Evolutionary conservation across 2,113 vertebrate species (phyloP).

Genomic region (Morone chrysops): DNA sequence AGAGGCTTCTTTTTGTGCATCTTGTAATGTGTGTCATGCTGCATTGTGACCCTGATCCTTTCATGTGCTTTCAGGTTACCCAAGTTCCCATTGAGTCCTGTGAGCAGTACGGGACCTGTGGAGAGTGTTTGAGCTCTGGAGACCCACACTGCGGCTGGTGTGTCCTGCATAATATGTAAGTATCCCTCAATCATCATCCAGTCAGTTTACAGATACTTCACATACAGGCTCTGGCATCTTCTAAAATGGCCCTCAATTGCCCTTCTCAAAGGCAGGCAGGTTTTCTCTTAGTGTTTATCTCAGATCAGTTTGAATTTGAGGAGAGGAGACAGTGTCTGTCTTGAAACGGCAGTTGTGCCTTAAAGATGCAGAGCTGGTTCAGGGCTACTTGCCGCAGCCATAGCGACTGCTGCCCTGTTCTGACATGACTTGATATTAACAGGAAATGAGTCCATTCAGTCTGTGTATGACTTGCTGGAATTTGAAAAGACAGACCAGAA

Average conservation of each 20-base stretch:
- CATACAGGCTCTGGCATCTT: neutral
- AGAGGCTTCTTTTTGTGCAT: neutral
- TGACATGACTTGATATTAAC: slow-evolving; percentile 40
- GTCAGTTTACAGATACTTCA: neutral
- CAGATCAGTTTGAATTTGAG: slow-evolving; percentile 14
- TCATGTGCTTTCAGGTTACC: slow-evolving; percentile 86
- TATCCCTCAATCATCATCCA: slow-evolving; percentile 53
- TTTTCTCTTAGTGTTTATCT: slow-evolving; percentile 24
- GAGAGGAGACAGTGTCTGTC: slow-evolving; percentile 22
- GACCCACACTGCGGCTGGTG: slow-evolving; percentile 99
- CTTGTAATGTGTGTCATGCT: neutral
- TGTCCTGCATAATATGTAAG: slow-evolving; percentile 97
- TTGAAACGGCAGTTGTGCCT: slow-evolving; percentile 26
- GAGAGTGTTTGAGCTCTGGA: slow-evolving; percentile 96
- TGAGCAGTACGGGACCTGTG: slow-evolving; percentile 95
- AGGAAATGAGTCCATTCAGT: slow-evolving; percentile 28
- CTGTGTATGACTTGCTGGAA: neutral
- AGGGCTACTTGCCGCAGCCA: slow-evolving; percentile 4
- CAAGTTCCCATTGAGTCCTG: slow-evolving; percentile 96
- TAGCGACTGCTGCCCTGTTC: neutral
- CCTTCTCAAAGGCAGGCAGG: neutral
- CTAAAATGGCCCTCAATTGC: neutral
- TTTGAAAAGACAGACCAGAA: slow-evolving; percentile 11
- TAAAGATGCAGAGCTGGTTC: slow-evolving; percentile 30
- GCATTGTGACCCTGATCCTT: neutral